Conservation (phyloP, 1,140 invertebrate species). For the Leptinotarsa texana region DNA sequence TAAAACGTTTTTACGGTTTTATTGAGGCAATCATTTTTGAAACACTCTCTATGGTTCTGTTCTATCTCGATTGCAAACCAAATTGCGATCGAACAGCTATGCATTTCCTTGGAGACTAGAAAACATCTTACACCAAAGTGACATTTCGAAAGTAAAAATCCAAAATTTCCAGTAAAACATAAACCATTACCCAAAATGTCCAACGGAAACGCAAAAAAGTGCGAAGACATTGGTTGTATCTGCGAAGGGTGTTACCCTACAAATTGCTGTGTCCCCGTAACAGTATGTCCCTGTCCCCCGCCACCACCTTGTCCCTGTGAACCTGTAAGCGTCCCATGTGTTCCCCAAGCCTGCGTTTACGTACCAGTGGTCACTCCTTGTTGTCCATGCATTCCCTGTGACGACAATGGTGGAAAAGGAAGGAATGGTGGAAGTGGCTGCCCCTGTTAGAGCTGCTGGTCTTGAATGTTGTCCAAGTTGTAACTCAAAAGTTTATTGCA, state of each 20-base stretch:
- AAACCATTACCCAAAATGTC: background rate
- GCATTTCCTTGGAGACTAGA: background rate
- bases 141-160: background rate
- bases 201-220: background rate
- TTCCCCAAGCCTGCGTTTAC: slow-evolving; percentile 34
- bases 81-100: too few species aligned
- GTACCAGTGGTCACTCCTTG: slow-evolving; percentile 35
- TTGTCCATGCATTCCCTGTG: slow-evolving; percentile 31
- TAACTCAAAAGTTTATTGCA: background rate
- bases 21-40: too few species aligned
- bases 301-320: slow-evolving; percentile 30
- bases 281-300: slow-evolving; percentile 33
- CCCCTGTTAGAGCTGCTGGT: too few species aligned
- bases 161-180: background rate
- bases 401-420: slow-evolving; percentile 6
- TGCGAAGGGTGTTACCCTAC: slow-evolving; percentile 22
- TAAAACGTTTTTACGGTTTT: too few species aligned
- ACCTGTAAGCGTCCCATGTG: slow-evolving; percentile 31
- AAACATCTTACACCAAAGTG: background rate
- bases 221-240: background rate
- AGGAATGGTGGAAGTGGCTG: background rate
- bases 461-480: background rate
- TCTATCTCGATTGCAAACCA: too few species aligned
- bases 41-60: too few species aligned
- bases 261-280: slow-evolving; percentile 32